Evolutionary conservation across 2,888 invertebrate species (phyloP).

Genomic region (Xylocampa areola): DNA sequence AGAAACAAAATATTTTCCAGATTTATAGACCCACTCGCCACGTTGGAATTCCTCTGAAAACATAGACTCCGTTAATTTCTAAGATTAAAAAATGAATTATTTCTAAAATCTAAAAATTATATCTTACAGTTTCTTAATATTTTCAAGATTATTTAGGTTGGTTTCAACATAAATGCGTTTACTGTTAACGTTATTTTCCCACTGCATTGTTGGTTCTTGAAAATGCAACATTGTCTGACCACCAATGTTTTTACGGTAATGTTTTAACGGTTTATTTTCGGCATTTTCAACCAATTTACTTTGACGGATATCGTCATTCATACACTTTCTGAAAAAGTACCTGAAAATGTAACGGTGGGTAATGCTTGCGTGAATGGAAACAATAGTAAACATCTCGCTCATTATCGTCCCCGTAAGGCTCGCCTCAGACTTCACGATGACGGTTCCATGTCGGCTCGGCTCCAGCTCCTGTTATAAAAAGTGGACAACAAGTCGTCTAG

Average conservation of each 20-base stretch:
- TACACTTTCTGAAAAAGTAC: constrained; percentile 44
- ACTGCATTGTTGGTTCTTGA: constrained; percentile 74
- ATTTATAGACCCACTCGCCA: constrained; percentile 65
- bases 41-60: constrained; percentile 69
- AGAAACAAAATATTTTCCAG: no score
- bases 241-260: background rate
- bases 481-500: no score
- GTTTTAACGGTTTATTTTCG: constrained; percentile 4
- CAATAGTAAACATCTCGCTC: no score
- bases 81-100: background rate
- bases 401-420: no score
- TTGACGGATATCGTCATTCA: constrained; percentile 13
- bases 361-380: background rate
- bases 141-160: constrained; percentile 60
- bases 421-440: no score
- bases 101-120: background rate
- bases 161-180: constrained; percentile 16
- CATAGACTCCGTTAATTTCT: background rate
- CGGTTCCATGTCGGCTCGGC: no score
- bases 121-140: constrained; percentile 73
- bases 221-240: constrained; percentile 19
- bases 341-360: constrained; percentile 19
- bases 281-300: background rate
- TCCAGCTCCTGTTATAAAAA: no score
- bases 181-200: constrained; percentile 66